Base-by-base conservation (phyloP, 1,140 invertebrate genomes). In the Drosophila gunungcola region DNA sequence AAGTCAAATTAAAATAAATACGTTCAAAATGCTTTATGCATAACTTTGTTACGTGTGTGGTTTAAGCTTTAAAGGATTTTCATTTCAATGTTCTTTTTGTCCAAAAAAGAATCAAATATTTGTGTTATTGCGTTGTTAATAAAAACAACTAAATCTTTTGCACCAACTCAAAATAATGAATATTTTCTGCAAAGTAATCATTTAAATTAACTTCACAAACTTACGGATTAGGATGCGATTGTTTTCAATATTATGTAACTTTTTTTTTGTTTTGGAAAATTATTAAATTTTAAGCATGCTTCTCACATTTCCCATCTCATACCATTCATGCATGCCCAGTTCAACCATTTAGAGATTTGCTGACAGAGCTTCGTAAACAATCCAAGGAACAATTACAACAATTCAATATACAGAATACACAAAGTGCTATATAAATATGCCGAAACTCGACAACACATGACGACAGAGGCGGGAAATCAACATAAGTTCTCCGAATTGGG, bases 351-450 rank as follows among this genome's bases (percentile, higher is more conserved):
- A 38, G 42, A 21, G 16, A 39, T 38, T 46, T 39, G 2, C 60
- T 34, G 16, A 13, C 32, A 4, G 21, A n/a, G 68, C 39, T 61
- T 34, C 11, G 67, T 34, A 73, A 54, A 73, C 70, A 73, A 73
- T 52, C 49, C 56, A 21, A 42, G 29, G 34, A 55, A 74, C 49
- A 74, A 73, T 73, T 62, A 55, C 69, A 54, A 63, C 64, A 70
- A 56, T 69, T 69, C 34, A 21, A 41, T 13, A 48, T 42, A 39
- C 58, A 55, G 58, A 43, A 25, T 49, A 53, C 58, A 64, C 70
- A 74, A 41, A 74, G 69, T 56, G 69, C 70, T 74, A 36, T 56
- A 74, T 74, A 75, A 74, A 75, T 74, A 75, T 64, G 69, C 39
- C 58, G 41, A 75, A 51, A 55, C 45, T 39, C 38, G 72, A 73